These are phyloP conservation scores for Dinomys branickii DNA, from an alignment of 2,113 vertebrate species.

Conservation along the genomic window DNA sequence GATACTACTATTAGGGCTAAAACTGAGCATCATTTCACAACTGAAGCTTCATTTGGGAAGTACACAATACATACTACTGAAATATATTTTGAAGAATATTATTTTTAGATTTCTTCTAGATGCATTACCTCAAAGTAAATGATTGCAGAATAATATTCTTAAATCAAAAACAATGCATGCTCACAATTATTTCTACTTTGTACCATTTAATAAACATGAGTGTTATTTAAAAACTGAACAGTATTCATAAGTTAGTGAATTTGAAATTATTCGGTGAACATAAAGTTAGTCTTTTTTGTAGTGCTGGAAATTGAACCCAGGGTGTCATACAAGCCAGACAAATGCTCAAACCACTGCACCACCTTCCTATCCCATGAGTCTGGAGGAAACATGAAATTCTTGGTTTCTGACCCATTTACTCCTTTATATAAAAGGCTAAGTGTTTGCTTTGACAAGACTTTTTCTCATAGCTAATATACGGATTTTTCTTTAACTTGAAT, in stretches of 20 bases:
- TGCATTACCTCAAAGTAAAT: no score
- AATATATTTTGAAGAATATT: background rate
- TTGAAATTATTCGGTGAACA: background rate
- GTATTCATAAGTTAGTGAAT: background rate
- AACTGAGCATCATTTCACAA: background rate
- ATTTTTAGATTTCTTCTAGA: background rate
- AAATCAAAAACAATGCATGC: background rate
- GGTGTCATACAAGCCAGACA: background rate
- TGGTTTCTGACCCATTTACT: background rate
- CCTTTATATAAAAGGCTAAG: background rate
- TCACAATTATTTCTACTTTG: no score
- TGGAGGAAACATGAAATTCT: background rate
- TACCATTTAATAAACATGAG: rapidly evolving
- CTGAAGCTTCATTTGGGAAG: background rate
- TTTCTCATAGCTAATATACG: background rate
- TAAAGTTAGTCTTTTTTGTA: background rate
- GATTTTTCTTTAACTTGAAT: background rate
- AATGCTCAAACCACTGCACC: background rate
- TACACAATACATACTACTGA: background rate
- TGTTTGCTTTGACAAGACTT: background rate
- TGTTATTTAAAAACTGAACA: background rate
- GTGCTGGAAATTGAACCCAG: background rate
- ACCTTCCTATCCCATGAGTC: background rate
- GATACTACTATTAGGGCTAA: background rate
- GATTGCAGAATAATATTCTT: background rate